Evolutionary conservation across 35 echinoderm and acorn worm species (phyloP).

Genomic region (Heliocidaris erythrogramma): DNA sequence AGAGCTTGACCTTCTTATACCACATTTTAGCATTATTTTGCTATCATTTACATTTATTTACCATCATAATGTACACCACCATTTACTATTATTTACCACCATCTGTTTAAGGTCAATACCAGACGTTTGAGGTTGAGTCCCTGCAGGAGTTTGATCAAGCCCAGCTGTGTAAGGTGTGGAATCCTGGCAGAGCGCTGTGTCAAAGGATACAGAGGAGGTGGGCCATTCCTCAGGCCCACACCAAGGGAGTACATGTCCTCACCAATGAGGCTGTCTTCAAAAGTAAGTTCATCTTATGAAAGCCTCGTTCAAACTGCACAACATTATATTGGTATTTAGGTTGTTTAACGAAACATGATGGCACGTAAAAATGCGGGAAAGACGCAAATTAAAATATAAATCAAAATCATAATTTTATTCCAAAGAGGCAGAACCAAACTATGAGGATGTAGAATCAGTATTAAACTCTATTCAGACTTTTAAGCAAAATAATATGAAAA

Average conservation of each 20-base stretch:
- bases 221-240: slow-evolving; percentile 74
- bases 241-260: slow-evolving; percentile 85
- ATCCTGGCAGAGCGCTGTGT: slow-evolving; percentile 74
- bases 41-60: background rate
- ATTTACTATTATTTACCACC: background rate
- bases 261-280: slow-evolving; percentile 98
- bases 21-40: background rate
- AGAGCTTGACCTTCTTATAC: slow-evolving; percentile 43
- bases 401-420: background rate
- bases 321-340: no score
- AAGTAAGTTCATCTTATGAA: slow-evolving; percentile 60
- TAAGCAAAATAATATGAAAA: no score
- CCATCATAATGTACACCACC: background rate
- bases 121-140: slow-evolving; percentile 84
- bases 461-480: no score
- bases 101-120: slow-evolving; percentile 67
- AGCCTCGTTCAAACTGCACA: background rate
- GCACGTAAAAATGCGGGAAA: no score
- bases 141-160: slow-evolving; percentile 91
- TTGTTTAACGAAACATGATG: no score
- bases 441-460: no score
- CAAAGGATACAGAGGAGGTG: slow-evolving; percentile 80
- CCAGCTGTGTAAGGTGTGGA: slow-evolving; percentile 89
- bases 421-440: no score
- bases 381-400: no score